Conservation (phyloP, 2,888 invertebrate genomes). For the Sphinx pinastri region DNA sequence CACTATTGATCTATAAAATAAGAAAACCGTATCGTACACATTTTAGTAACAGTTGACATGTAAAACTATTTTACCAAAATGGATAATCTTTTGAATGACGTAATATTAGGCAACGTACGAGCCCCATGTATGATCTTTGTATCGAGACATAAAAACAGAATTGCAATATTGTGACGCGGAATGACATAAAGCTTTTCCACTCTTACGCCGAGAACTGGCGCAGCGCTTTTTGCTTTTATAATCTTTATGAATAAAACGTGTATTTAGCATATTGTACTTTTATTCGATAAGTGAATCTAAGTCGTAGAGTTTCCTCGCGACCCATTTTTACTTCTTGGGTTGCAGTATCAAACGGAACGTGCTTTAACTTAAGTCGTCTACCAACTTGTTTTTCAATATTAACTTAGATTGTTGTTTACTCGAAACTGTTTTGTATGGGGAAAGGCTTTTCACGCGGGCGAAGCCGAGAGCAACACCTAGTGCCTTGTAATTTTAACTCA, state of each 20-base stretch:
- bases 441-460: too few species aligned
- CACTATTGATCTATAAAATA: too few species aligned
- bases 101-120: too few species aligned
- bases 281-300: conserved; percentile 31
- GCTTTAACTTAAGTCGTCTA: conserved; percentile 30
- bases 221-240: neutral
- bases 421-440: neutral
- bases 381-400: conserved; percentile 33
- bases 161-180: neutral
- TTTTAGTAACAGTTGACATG: too few species aligned
- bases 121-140: too few species aligned
- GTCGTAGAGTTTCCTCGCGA: conserved; percentile 34
- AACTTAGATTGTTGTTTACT: conserved; percentile 11
- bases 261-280: conserved; percentile 36
- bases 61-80: too few species aligned
- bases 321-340: conserved; percentile 37
- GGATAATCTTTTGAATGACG: too few species aligned
- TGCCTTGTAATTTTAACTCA: too few species aligned
- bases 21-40: too few species aligned
- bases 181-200: neutral
- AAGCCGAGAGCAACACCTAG: too few species aligned
- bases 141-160: too few species aligned
- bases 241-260: conserved; percentile 2
- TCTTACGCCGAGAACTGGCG: neutral
- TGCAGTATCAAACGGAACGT: conserved; percentile 39